Conservation (phyloP, 2,797 vertebrate genomes). For the Lycodopsis pacificus region DNA sequence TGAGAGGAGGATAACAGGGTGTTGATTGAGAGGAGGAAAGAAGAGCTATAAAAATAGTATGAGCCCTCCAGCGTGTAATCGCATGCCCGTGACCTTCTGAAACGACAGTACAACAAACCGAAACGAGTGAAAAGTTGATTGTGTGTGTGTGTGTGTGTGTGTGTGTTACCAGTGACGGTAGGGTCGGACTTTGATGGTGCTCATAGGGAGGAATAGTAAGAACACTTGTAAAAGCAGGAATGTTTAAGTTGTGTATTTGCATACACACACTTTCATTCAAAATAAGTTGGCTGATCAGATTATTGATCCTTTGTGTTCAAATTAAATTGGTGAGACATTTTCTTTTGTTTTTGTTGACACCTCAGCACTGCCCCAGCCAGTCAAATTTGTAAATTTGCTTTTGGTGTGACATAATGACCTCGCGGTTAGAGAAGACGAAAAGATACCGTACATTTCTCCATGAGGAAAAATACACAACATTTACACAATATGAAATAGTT, state of each 20-base stretch:
- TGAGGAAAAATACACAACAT: neutral
- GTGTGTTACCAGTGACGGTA: neutral
- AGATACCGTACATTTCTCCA: neutral
- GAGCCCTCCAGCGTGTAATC: conserved; percentile 7
- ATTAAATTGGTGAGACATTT: neutral
- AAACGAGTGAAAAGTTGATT: neutral
- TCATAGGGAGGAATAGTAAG: neutral
- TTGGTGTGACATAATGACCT: neutral
- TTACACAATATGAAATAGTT: conserved; percentile 11
- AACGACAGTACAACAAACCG: neutral
- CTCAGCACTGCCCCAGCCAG: too few species aligned
- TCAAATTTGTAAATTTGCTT: neutral
- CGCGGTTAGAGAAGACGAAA: neutral
- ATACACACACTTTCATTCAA: too few species aligned
- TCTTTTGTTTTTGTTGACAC: too few species aligned
- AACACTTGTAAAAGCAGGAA: neutral
- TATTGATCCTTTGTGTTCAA: neutral
- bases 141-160: neutral
- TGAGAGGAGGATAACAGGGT: neutral
- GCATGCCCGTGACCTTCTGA: neutral
- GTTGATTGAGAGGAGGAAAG: neutral
- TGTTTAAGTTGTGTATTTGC: neutral
- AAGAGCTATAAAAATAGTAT: neutral
- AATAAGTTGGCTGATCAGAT: neutral
- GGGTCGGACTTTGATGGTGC: neutral